Evolutionary conservation across 2,888 invertebrate species (phyloP).

Genomic region (Tinea trinotella): DNA sequence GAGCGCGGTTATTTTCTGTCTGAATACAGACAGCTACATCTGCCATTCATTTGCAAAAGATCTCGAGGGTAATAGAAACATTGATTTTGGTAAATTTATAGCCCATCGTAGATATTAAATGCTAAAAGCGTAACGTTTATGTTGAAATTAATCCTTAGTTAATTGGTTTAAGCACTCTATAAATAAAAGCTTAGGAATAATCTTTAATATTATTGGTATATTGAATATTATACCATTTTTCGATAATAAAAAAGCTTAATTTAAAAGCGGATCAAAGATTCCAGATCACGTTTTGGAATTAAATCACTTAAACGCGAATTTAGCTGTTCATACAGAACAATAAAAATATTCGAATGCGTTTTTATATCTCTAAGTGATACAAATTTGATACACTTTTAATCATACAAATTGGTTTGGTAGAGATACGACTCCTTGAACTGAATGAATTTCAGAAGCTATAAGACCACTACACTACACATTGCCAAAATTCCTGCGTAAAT

Average conservation of each 20-base stretch:
- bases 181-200: too few relatives aligned
- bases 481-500: background rate
- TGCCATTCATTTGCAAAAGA: background rate
- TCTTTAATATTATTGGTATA: too few relatives aligned
- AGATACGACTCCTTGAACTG: background rate
- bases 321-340: too few relatives aligned
- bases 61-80: background rate
- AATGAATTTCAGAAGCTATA: background rate
- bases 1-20: conserved; percentile 5
- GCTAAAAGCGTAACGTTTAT: background rate
- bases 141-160: background rate
- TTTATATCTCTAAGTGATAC: too few relatives aligned
- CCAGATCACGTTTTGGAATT: conserved; percentile 4
- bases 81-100: background rate
- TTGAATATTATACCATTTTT: too few relatives aligned
- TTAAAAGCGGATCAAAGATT: background rate
- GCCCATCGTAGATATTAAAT: background rate
- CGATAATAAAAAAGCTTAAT: too few relatives aligned
- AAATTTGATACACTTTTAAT: background rate
- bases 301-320: too few relatives aligned
- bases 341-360: too few relatives aligned
- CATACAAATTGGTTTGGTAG: background rate
- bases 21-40: conserved; percentile 2
- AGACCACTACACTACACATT: background rate
- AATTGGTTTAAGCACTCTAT: too few relatives aligned